These are phyloP conservation scores for Squalus acanthias DNA, from an alignment of 2,797 vertebrate genomes.

Conservation along the genomic window DNA sequence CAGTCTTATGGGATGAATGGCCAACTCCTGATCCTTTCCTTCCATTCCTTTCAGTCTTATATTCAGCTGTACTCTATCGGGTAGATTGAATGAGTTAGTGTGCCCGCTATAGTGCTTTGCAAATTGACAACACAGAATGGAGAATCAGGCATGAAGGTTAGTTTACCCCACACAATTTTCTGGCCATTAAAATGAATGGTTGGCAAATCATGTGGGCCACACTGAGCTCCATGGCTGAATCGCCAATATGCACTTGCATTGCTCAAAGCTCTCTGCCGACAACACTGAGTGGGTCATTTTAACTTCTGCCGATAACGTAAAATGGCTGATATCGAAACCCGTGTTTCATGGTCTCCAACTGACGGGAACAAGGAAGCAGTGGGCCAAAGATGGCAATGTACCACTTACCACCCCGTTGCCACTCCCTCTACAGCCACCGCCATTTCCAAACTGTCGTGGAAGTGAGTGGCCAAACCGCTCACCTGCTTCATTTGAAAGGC, in stretches of 20 bases:
- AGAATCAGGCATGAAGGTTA: not conserved
- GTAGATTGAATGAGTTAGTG: not conserved
- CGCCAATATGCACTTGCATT: not conserved
- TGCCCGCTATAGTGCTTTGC: not conserved
- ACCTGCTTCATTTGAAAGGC: too few relatives aligned
- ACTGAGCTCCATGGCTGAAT: not conserved
- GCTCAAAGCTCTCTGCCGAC: not conserved
- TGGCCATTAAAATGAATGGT: not conserved
- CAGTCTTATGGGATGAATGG: not conserved
- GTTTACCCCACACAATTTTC: not conserved
- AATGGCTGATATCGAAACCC: not conserved
- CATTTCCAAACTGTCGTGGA: too few relatives aligned
- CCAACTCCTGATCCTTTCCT: not conserved
- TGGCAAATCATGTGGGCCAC: not conserved
- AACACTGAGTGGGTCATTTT: not conserved
- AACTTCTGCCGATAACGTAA: not conserved
- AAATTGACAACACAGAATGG: not conserved
- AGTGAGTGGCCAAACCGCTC: too few relatives aligned
- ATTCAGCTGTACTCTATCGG: not conserved
- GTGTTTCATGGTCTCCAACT: too few relatives aligned
- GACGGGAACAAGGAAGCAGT: too few relatives aligned
- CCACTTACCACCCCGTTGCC: too few relatives aligned
- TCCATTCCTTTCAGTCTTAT: not conserved
- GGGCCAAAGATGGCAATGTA: too few relatives aligned
- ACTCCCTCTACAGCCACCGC: too few relatives aligned